Base-by-base conservation (phyloP, 2,888 invertebrate genomes). In the Anarsia innoxiella region DNA sequence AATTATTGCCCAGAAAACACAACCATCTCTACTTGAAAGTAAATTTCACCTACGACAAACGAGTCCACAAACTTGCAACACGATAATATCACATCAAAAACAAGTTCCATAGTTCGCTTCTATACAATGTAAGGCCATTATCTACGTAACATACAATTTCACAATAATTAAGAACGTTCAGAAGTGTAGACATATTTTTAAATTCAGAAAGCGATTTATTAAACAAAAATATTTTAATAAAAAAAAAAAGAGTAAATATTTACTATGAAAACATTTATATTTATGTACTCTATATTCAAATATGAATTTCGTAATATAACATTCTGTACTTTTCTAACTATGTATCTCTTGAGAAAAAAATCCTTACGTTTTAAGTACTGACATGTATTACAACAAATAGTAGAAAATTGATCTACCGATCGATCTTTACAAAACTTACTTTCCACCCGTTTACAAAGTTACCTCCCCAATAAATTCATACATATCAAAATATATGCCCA, bases 401-500 rank as follows among this genome's bases (percentile, higher is more conserved):
- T 37, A 35, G 31, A 37, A 41, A 36, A 32, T n/a, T n/a, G 40
- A 26, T 32, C 37, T 45, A 52, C 49, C 55, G 51, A 60, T 56
- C 54, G n/a, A n/a, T 53, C 53, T 56, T 60, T 66, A 61, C 59
- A 67, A 60, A 65, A 65, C 56, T 53, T 49, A n/a, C n/a, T n/a
- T 52, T 53, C 53, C 51, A 37, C 44, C 49, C 49, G 48, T 52
- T 56, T 56, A 59, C 50, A 61, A 56, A 61, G 59, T 56, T 46
- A 52, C 53, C 56, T 66, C 67, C 58, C 66, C 62, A 60, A 70
- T 76, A 80, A 78, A 80, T 71, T 66, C 67, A 72, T 66, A 64
- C 67, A 68, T 82, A 80, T 79, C 77, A 80, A 82, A 82, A 82
- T 80, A 80, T 79, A 78, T 79, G 69, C 68, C 68, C 60, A 72